A percentile compares a stretch with the other conserved stretches of the same genome.
These are phyloP conservation scores for Portunus trituberculatus DNA, from an alignment of 1,140 invertebrate genomes.

Conservation along the genomic window DNA sequence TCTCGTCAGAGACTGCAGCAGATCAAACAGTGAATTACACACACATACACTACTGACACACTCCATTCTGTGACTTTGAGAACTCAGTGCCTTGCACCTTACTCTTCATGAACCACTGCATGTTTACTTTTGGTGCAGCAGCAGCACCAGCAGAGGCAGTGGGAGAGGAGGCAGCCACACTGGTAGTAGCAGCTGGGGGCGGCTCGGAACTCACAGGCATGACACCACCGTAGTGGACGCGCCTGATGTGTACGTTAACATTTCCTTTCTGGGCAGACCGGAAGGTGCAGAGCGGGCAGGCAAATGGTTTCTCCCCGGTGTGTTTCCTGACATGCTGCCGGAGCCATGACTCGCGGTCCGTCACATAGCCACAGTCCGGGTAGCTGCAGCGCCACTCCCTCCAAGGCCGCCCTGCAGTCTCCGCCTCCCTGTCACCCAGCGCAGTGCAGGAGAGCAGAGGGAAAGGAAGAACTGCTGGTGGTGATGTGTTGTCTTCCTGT, in stretches of 20 bases:
- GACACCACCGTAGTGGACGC: slow-evolving; percentile 37
- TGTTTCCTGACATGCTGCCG: slow-evolving; percentile 61
- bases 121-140: neutral
- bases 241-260: slow-evolving; percentile 64
- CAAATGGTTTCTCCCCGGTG: slow-evolving; percentile 60
- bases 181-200: neutral
- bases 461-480: neutral
- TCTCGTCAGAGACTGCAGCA: too few relatives aligned
- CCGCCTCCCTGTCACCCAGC: neutral
- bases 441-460: neutral
- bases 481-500: too few relatives aligned
- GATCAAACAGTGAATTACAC: too few relatives aligned
- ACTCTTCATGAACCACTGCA: neutral
- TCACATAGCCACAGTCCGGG: slow-evolving; percentile 64
- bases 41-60: neutral
- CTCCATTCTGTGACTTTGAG: neutral
- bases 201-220: neutral
- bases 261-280: slow-evolving; percentile 64
- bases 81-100: neutral
- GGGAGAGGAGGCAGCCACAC: too few relatives aligned
- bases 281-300: slow-evolving; percentile 59
- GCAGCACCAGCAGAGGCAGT: too few relatives aligned
- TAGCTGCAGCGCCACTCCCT: slow-evolving; percentile 60
- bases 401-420: neutral
- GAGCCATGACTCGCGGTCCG: slow-evolving; percentile 65